Evolutionary conservation across 2,888 invertebrate genomes (phyloP), one percentile per base, ranked within the genome.

Genomic region (Limenitis camilla): DNA sequence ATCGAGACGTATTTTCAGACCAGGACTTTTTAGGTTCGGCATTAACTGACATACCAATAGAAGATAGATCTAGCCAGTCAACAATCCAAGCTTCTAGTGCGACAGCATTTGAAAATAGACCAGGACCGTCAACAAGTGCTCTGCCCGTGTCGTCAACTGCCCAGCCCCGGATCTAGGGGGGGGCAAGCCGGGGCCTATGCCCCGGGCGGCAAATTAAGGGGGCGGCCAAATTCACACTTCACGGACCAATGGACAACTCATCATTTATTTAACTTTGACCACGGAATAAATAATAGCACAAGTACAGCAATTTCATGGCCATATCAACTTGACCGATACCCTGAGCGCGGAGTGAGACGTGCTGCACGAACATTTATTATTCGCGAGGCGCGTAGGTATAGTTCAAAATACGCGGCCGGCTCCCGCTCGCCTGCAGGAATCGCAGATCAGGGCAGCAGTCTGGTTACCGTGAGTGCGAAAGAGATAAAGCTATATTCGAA

Each of bases 251-350:
- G 40, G 29, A 40, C 40, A 40, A 40, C 40, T 40, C 40, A 40
- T 40, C 40, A 28, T 40, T 40, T 40, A 40, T 5, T 40, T 40
- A 40, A 40, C 40, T 40, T 40, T 40, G 40, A 40, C 40, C 40
- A 40, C 40, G 27, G 40, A 40, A 28, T 40, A 40, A 40, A 40
- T 40, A 40, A 40, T 40, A 40, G 28, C 5, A 43, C 42, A 43
- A 43, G 42, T 43, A 43, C 42, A 32, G 42, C 2, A 32, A 43
- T 43, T 43, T 43, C 32, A 43, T 43, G 42, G 33, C 32, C 42
- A 43, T 43, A 43, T 43, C 6, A 32, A 43, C 32, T 43, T 11
- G 9, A 40, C 40, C 40, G 40, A 40, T 40, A 40, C 40, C 19
- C 19, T 2, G 19, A 19, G 19, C 19, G 19, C 19, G 1, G 19